Percentiles rank a stretch among this genome's conserved stretches.
Evolutionary conservation across 1,140 invertebrate species (phyloP).

Genomic region (Drosophila grimshawi): DNA sequence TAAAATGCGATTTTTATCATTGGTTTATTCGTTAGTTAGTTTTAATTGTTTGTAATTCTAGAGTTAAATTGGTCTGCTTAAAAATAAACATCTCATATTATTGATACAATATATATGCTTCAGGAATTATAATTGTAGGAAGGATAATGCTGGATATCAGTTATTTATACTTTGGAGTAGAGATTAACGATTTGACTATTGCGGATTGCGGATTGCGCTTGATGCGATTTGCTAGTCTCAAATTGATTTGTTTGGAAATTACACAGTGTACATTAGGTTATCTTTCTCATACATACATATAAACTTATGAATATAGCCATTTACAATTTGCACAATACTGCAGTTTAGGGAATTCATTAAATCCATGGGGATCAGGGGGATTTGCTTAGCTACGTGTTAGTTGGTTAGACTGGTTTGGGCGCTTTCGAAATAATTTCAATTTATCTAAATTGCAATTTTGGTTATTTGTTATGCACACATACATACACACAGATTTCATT

Average conservation of each 20-base stretch:
- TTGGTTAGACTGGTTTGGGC: constrained; percentile 37
- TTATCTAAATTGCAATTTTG: constrained; percentile 76
- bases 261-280: constrained; percentile 5
- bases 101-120: constrained; percentile 54
- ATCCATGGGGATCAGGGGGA: constrained; percentile 28
- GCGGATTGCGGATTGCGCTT: not conserved
- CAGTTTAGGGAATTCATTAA: constrained; percentile 58
- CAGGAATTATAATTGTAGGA: constrained; percentile 27
- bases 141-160: constrained; percentile 15
- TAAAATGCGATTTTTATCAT: constrained; percentile 54
- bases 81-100: constrained; percentile 53
- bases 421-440: constrained; percentile 76
- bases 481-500: constrained; percentile 22
- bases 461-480: constrained; percentile 12
- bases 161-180: not conserved
- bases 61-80: constrained; percentile 82
- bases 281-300: not conserved
- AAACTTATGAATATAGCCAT: constrained; percentile 43
- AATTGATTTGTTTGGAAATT: constrained; percentile 6
- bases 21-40: constrained; percentile 71
- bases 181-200: constrained; percentile 25
- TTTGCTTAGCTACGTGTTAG: constrained; percentile 64
- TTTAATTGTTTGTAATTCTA: constrained; percentile 56
- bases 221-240: constrained; percentile 5
- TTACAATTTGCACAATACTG: constrained; percentile 50